Evolutionary conservation across 1,140 invertebrate genomes (phyloP).

Genomic region (Bemisia tabaci): DNA sequence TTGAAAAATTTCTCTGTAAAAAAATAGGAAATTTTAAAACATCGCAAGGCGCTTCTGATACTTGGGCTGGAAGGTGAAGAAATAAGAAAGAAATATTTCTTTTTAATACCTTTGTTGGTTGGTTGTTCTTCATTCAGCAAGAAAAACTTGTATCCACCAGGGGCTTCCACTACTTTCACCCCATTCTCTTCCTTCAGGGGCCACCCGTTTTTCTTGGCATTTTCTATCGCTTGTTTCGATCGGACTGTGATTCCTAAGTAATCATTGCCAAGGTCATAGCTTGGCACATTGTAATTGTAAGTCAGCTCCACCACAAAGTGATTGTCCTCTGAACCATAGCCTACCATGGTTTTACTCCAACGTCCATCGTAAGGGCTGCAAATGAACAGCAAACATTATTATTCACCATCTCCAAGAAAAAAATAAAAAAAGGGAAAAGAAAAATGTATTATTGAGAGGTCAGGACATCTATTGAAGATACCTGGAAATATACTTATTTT

Average conservation of each 20-base stretch:
- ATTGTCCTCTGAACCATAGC: slow-evolving; percentile 87
- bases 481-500: too few species aligned
- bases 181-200: slow-evolving; percentile 46
- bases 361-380: slow-evolving; percentile 84
- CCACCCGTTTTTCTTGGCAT: slow-evolving; percentile 52
- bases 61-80: too few species aligned
- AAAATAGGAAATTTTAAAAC: too few species aligned
- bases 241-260: slow-evolving; percentile 75
- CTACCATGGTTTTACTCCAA: slow-evolving; percentile 99
- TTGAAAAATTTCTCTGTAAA: too few species aligned
- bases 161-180: slow-evolving; percentile 49
- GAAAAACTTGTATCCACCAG: slow-evolving; percentile 82
- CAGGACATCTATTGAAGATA: too few species aligned
- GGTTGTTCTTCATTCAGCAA: slow-evolving; percentile 56
- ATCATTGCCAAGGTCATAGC: slow-evolving; percentile 78
- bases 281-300: slow-evolving; percentile 88
- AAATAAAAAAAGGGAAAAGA: too few species aligned
- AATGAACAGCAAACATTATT: too few species aligned
- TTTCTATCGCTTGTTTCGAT: slow-evolving; percentile 57
- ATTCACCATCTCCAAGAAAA: too few species aligned
- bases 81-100: too few species aligned
- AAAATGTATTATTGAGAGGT: too few species aligned
- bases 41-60: too few species aligned
- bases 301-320: slow-evolving; percentile 96
- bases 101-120: slow-evolving; percentile 44